Base-by-base conservation (phyloP, 2,113 vertebrate genomes). In the Elgaria multicarinata region DNA sequence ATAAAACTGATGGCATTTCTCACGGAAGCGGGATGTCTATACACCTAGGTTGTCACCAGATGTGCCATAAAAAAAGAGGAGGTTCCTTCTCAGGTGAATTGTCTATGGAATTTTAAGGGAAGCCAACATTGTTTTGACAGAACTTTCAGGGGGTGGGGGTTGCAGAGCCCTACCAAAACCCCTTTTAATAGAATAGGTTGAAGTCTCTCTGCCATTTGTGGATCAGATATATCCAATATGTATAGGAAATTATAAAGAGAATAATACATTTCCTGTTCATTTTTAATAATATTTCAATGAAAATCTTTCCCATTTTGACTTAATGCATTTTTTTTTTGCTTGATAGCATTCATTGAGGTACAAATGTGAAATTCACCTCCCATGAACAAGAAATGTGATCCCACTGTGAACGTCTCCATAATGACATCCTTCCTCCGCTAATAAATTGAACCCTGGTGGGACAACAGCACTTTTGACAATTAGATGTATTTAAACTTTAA, bases 401-500 rank as follows among this genome's bases (percentile, higher is more conserved):
- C 92, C 18, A 84, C 90, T 31, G 78, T 91, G 87, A 95, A 79
- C 74, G 86, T 93, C 79, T 95, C 90, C 50, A 64, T 89, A 94
- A 92, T 87, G 86, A 10, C 36, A 83, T 93, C 26, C 89, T 91
- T 78, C 24, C 71, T 92, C 92, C 58, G 9, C 58, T 20, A 87
- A 46, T 89, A 93, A 91, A 92, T 89, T 44, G 55, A 95, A 93
- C 79, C 83, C 91, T 58, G 92, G 84, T 72, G 79, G 92, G 72
- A 89, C 39, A 91, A 89, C 24, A 18, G 3, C 22, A 89, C 7
- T 62, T 90, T 72, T 92, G 53, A 16, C 83, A 95, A 95, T 92
- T 94, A 93, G 90, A 92, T 83, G n/a, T 88, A 86, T 87, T 89
- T 94, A 94, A 92, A 93, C 92, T 91, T 93, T 93, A 26, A 94